Conservation (phyloP, 2,888 invertebrate species). For the Hoplodrina blanda region DNA sequence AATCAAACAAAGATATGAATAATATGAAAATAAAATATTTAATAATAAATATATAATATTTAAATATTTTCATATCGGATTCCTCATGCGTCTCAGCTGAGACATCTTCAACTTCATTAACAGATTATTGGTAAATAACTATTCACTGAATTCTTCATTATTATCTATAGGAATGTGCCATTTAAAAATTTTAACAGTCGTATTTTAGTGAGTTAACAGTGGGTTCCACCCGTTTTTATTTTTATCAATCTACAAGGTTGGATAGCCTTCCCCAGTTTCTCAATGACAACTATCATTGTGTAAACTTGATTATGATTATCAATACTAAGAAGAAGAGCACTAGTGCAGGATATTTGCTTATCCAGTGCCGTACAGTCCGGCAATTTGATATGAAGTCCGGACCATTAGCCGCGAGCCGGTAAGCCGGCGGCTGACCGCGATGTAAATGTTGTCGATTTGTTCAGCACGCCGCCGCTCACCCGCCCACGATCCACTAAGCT, state of each 20-base stretch:
- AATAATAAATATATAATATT: too few species aligned
- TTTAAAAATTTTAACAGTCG: too few species aligned
- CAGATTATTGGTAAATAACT: too few species aligned
- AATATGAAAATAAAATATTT: too few species aligned
- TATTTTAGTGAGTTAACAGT: too few species aligned
- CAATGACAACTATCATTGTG: background rate
- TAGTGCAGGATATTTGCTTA: constrained; percentile 34
- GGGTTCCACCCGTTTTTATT: background rate
- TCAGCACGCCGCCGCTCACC: constrained; percentile 58
- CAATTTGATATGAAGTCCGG: constrained; percentile 70
- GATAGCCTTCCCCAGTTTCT: background rate
- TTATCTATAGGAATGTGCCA: too few species aligned
- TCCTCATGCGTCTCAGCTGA: too few species aligned
- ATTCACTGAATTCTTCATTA: too few species aligned
- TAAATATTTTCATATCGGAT: too few species aligned
- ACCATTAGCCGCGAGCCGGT: constrained; percentile 71
- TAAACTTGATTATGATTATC: constrained; percentile 8
- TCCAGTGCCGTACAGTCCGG: constrained; percentile 48
- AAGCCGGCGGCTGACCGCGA: constrained; percentile 69
- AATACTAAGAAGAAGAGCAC: constrained; percentile 17
- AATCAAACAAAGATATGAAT: too few species aligned
- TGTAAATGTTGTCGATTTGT: constrained; percentile 79
- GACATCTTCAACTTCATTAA: too few species aligned
- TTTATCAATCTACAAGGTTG: background rate
- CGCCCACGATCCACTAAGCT: constrained; percentile 68